A percentile compares a stretch with the other conserved stretches of the same genome.
These are phyloP conservation scores for Ranitomeya variabilis DNA, from an alignment of 2,113 vertebrate species.

Conservation along the genomic window DNA sequence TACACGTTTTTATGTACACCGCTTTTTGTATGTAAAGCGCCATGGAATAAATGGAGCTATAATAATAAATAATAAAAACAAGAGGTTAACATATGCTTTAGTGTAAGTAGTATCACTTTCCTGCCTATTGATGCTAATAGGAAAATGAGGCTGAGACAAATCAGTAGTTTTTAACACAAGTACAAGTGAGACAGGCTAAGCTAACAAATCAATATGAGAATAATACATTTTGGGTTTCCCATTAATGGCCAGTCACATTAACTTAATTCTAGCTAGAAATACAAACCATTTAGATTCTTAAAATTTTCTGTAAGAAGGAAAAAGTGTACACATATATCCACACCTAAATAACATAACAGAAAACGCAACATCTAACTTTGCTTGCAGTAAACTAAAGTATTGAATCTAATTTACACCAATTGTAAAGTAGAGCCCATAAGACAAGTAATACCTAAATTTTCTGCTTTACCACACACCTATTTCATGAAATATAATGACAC, in stretches of 20 bases:
- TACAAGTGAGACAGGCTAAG: neutral
- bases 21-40: no score
- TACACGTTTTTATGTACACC: no score
- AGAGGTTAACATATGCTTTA: neutral
- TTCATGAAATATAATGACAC: neutral
- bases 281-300: neutral
- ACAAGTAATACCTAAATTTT: neutral
- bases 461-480: neutral
- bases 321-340: neutral
- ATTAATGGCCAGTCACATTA: conserved; percentile 3
- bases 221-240: neutral
- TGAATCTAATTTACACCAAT: neutral
- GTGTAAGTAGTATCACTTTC: neutral
- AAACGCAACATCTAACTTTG: neutral
- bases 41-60: no score
- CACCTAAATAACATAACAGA: neutral
- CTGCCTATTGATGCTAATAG: neutral
- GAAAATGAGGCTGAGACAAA: neutral
- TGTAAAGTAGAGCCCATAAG: neutral
- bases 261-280: neutral
- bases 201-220: neutral
- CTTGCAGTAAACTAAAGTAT: neutral
- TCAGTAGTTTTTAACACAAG: neutral
- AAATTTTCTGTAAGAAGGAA: neutral
- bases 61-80: no score